Evolutionary conservation across 2,888 invertebrate genomes (phyloP), one percentile per base, ranked within the genome.

Genomic region (Sesia bembeciformis): DNA sequence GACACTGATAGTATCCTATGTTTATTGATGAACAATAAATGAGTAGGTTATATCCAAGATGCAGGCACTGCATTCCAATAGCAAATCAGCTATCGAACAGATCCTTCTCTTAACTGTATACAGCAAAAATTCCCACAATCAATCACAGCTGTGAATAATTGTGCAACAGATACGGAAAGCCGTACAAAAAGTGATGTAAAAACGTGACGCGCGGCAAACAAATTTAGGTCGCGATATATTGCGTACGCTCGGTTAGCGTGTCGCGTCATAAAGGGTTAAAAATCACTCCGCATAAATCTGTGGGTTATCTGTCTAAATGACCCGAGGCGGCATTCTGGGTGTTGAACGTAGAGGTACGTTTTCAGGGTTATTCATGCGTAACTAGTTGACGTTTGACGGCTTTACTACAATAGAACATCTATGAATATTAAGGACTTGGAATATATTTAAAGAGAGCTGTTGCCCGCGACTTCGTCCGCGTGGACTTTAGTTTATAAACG

Each of bases 231-330:
- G 60, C 68, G 65, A 67, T 67, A 68, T 65, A 67, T 41, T 58
- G 63, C 67, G 64, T 74, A 57, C 62, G 65, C 64, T 67, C 75
- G 73, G 68, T 68, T 68, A 69, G 65, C 65, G 8, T 52, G n/a
- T 68, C 64, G 60, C 68, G 67, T 70, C 72, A 71, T 73, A 76
- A 78, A 78, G 82, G 84, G 84, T 87, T 86, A 87, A 86, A 87
- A 87, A 87, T 87, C 79, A 82, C 81, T 81, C 70, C 73, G 72
- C 80, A 86, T 87, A 83, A 85, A 87, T 87, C 77, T 71, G 58
- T 57, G 61, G 72, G 80, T 79, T 87, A 85, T 86, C 85, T 76
- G 75, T 40, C 76, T 77, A 81, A 81, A 83, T 79, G 76, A 81
- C 81, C 78, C 68, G 70, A 68, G 72, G 78, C 70, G 60, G 66